phyloP scores from a whole-genome alignment of 2,797 vertebrate genomes.

The Cryptoprocta ferox region DNA sequence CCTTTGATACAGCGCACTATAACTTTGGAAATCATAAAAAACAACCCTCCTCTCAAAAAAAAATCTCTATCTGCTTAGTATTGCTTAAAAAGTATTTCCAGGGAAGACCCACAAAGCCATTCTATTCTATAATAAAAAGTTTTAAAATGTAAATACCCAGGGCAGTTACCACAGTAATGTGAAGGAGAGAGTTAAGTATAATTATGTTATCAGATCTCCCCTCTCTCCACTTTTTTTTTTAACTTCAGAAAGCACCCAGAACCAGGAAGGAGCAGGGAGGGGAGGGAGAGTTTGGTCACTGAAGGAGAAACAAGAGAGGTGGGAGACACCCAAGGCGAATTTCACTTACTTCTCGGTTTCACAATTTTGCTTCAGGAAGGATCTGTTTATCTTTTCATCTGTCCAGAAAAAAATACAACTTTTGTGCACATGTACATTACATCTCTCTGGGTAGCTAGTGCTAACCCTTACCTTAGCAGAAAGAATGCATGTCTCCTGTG shows the following conservation, averaged over 20 bases:
- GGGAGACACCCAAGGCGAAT: constrained; percentile 7
- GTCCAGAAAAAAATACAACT: background rate
- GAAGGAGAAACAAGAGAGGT: background rate
- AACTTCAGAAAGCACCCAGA: background rate
- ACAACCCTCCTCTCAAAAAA: background rate
- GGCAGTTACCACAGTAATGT: background rate
- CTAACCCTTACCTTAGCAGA: background rate
- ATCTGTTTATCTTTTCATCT: constrained; percentile 46
- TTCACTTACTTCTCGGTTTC: constrained; percentile 44
- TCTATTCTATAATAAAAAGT: constrained; percentile 34
- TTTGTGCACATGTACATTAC: background rate
- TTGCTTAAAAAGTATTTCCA: constrained; percentile 15
- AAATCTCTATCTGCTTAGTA: background rate
- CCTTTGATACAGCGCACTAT: background rate
- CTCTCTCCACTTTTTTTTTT: background rate
- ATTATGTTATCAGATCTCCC: background rate
- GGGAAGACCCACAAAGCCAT: background rate
- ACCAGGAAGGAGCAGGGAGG: background rate
- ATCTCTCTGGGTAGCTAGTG: background rate
- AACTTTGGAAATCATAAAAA: constrained; percentile 29
- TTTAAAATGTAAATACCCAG: constrained; percentile 38
- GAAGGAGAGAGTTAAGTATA: constrained; percentile 23
- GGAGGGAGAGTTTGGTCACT: background rate
- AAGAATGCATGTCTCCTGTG: background rate
- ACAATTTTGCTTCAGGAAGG: constrained; percentile 46